Percentiles rank a stretch among this genome's conserved stretches.
phyloP scores from a whole-genome alignment of 35 echinoderm and acorn worm genomes.

The Anneissia japonica region DNA sequence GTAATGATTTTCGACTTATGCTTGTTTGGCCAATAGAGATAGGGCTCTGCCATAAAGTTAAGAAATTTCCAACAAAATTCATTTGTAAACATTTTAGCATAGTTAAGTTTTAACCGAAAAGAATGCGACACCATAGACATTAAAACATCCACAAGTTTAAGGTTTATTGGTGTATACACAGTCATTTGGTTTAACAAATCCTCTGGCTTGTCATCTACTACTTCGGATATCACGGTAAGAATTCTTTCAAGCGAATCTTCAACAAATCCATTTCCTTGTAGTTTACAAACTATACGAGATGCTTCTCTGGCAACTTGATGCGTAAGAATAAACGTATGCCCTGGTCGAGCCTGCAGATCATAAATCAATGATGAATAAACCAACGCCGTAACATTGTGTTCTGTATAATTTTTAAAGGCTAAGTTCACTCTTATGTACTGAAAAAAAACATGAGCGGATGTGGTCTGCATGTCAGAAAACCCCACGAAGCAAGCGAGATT shows the following conservation, averaged over 20 bases:
- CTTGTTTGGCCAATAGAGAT: neutral
- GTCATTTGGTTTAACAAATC: neutral
- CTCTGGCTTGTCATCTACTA: neutral
- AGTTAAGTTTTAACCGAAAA: neutral
- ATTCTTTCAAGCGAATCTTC: neutral
- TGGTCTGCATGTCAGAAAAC: neutral
- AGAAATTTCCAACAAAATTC: neutral
- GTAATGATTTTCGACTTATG: neutral
- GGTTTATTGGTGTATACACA: neutral
- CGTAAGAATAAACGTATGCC: neutral
- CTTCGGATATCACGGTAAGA: neutral
- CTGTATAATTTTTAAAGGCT: neutral
- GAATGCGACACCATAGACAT: neutral
- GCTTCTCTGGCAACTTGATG: neutral
- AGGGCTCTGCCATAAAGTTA: neutral
- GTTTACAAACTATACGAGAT: neutral
- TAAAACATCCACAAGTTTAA: neutral
- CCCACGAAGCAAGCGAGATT: neutral
- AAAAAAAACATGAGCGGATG: neutral
- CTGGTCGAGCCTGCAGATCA: neutral
- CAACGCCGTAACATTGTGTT: neutral
- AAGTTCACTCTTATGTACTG: neutral
- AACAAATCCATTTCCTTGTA: neutral
- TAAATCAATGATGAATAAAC: neutral
- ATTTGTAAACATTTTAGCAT: neutral